Evolutionary conservation across 2,888 invertebrate genomes (phyloP), one percentile per base, ranked within the genome.

Genomic region (Odontocolon sp.): DNA sequence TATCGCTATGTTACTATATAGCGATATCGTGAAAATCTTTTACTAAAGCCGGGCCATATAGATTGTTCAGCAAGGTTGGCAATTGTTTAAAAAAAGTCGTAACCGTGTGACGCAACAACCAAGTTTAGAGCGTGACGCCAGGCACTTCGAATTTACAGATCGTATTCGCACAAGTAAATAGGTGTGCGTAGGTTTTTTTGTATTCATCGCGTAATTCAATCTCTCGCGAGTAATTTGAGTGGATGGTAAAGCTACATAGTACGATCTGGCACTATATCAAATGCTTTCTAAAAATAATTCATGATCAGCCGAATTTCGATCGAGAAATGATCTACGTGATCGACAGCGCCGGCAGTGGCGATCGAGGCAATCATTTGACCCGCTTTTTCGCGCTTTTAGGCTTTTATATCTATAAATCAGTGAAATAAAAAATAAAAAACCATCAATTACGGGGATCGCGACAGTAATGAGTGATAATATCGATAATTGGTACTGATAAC

Each of bases 91-190:
- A 64, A 31, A 38, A 59, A 66, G 31, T 16, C 26, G 36, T 36
- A 31, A n/a, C 64, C 36, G 28, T 40, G 54, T 82, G 80, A 83
- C 78, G 81, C 76, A 74, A 74, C 33, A 63, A 52, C 77, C 77
- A 59, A 81, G 78, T 75, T 83, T 84, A 83, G 81, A 80, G 52
- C 31, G 59, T 83, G 78, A 81, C 79, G 78, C 76, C 77, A 67
- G 57, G 18, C 1, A 50, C 47, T 31, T 57, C 52, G 42, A 71
- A 56, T 61, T 69, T 71, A 47, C 63, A 9, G 54, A 45, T 42
- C 16, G 28, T 63, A 26, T 21, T 45, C 40, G 23, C 50, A 14
- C 26, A 18, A 16, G 45, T 14, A 63, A 63, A 11, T 28, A 40
- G 50, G 54, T 66, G 47, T 26, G 33, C 26, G 56, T 38, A 8